These are phyloP conservation scores for Podocnemis expansa DNA, from an alignment of 2,113 vertebrate species.

Conservation along the genomic window DNA sequence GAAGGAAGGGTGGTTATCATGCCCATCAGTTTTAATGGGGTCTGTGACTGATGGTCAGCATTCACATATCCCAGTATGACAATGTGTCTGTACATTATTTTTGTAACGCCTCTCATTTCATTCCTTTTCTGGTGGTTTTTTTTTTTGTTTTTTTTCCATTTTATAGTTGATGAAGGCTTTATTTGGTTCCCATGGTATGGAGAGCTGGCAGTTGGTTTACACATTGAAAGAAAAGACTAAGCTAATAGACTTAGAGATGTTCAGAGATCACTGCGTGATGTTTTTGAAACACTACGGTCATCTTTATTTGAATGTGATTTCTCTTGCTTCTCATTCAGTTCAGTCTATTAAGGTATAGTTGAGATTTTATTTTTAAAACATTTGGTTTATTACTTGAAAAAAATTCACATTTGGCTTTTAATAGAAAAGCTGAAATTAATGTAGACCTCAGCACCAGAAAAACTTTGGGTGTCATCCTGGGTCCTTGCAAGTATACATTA, in stretches of 20 bases:
- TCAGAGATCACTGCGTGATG: slow-evolving; percentile 86
- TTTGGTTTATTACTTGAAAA: neutral
- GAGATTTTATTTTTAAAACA: neutral
- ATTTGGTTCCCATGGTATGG: slow-evolving; percentile 76
- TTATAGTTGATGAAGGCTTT: slow-evolving; percentile 87
- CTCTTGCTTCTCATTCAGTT: slow-evolving; percentile 77
- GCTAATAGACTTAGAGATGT: slow-evolving; percentile 91
- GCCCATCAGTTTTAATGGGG: neutral
- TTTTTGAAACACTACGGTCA: slow-evolving; percentile 76
- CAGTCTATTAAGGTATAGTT: slow-evolving; percentile 83
- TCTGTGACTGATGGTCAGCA: neutral
- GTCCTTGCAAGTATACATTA: neutral
- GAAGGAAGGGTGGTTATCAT: neutral
- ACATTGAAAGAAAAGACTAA: slow-evolving; percentile 76
- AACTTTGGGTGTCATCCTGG: fast-evolving
- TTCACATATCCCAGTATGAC: neutral
- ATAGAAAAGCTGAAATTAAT: neutral
- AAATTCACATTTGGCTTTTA: neutral
- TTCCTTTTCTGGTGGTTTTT: neutral
- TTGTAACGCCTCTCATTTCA: neutral
- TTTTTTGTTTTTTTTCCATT: no score
- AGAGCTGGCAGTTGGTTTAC: slow-evolving; percentile 87
- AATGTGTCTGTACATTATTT: neutral
- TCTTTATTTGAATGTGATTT: slow-evolving; percentile 83
- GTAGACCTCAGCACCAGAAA: neutral